Evolutionary conservation across 2,797 vertebrate genomes (phyloP).

Genomic region (Arctocebus calabarensis): DNA sequence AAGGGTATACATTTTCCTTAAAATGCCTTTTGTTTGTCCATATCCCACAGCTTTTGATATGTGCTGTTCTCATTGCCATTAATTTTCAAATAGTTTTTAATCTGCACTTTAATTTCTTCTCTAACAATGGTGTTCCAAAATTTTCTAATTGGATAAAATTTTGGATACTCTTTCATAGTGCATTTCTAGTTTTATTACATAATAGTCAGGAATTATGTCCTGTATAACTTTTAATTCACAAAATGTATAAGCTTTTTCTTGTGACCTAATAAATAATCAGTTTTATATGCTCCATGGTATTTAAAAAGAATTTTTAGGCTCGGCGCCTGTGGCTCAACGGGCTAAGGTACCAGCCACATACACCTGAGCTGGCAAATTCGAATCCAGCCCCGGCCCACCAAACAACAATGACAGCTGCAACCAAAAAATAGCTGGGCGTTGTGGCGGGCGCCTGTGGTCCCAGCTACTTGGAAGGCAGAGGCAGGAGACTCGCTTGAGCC

Average conservation of each 20-base stretch:
- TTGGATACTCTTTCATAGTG: not conserved
- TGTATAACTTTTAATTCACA: not conserved
- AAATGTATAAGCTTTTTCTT: not conserved
- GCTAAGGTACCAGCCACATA: too few species aligned
- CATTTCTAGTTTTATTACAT: not conserved
- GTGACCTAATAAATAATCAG: not conserved
- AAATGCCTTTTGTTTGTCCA: not conserved
- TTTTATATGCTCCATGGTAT: not conserved
- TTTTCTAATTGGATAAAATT: not conserved
- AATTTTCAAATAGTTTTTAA: constrained; percentile 30
- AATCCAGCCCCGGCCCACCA: too few species aligned
- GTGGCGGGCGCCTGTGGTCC: too few species aligned
- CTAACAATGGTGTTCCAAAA: not conserved
- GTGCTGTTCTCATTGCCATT: not conserved
- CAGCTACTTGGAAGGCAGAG: too few species aligned
- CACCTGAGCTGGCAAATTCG: too few species aligned
- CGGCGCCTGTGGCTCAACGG: too few species aligned
- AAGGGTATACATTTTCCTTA: constrained; percentile 1
- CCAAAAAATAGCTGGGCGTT: too few species aligned
- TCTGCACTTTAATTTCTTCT: not conserved
- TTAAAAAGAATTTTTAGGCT: constrained; percentile 3
- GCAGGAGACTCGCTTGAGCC: too few species aligned
- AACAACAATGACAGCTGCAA: too few species aligned
- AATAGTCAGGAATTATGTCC: not conserved
- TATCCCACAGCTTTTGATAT: not conserved